These are phyloP conservation scores for Apostichopus californicus DNA, from an alignment of 35 echinoderm and acorn worm genomes.

Conservation along the genomic window DNA sequence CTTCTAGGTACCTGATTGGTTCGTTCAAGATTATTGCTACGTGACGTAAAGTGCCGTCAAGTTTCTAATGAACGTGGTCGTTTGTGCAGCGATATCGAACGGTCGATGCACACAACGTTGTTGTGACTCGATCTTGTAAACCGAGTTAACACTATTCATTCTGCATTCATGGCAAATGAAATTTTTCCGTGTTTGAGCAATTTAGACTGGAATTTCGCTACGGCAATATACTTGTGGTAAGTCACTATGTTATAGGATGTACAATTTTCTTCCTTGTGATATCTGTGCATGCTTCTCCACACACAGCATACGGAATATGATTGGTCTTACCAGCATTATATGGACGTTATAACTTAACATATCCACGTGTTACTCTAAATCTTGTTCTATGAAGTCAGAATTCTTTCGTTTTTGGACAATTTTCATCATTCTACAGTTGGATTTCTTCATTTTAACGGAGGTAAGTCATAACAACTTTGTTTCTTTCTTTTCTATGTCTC, in stretches of 20 bases:
- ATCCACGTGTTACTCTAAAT: neutral
- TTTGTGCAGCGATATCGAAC: neutral
- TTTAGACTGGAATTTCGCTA: neutral
- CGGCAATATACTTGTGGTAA: neutral
- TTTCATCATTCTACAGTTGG: neutral
- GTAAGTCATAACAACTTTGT: neutral
- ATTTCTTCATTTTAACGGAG: neutral
- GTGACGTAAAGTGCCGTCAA: neutral
- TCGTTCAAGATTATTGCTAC: neutral
- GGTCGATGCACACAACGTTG: neutral
- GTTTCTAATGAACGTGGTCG: neutral
- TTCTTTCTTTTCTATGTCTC: neutral
- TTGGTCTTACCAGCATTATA: neutral
- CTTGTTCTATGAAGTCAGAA: neutral
- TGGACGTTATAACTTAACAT: neutral
- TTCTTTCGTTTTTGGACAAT: neutral
- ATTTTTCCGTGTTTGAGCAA: neutral
- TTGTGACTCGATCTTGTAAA: neutral
- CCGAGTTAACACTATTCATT: neutral
- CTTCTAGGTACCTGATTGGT: neutral
- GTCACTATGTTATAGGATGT: neutral
- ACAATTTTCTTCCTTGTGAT: neutral
- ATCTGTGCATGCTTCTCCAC: neutral
- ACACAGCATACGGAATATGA: neutral
- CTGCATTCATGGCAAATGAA: neutral